Evolutionary conservation across 2,888 invertebrate species (phyloP).

Genomic region (Antitype chi): DNA sequence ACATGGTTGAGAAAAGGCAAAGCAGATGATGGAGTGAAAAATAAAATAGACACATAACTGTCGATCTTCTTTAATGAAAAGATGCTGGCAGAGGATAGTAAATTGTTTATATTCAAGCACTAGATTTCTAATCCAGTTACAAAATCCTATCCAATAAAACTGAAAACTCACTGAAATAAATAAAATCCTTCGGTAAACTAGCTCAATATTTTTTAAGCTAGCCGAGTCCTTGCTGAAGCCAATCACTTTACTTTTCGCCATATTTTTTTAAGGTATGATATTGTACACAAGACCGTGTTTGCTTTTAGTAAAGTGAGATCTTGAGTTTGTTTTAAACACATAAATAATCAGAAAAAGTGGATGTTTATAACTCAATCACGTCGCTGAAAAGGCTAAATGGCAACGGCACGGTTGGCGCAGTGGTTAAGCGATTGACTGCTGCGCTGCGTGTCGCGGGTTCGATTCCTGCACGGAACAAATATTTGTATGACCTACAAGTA

Average conservation of each 20-base stretch:
- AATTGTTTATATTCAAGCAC: not conserved
- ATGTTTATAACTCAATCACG: not conserved
- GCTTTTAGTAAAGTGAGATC: not conserved
- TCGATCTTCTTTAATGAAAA: not conserved
- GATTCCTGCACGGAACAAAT: too few relatives aligned
- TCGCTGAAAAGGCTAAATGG: not conserved
- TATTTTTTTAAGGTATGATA: slow-evolving; percentile 20
- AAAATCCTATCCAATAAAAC: slow-evolving; percentile 5
- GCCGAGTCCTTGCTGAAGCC: slow-evolving; percentile 1
- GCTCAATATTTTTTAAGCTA: slow-evolving; percentile 20
- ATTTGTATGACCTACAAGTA: too few relatives aligned
- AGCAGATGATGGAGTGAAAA: too few relatives aligned
- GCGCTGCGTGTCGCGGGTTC: too few relatives aligned
- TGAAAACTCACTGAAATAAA: slow-evolving; percentile 10
- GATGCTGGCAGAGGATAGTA: too few relatives aligned
- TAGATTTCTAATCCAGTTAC: not conserved
- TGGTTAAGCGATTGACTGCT: too few relatives aligned
- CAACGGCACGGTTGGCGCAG: too few relatives aligned
- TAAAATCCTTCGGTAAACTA: slow-evolving; percentile 8
- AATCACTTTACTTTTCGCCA: slow-evolving; percentile 33
- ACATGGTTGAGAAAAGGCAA: too few relatives aligned
- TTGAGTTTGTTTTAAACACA: not conserved
- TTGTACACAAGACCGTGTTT: not conserved
- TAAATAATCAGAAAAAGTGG: not conserved
- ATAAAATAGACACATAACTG: not conserved